These are phyloP conservation scores for Cyrtorhinus lividipennis DNA, from an alignment of 1,140 invertebrate species.

Conservation along the genomic window DNA sequence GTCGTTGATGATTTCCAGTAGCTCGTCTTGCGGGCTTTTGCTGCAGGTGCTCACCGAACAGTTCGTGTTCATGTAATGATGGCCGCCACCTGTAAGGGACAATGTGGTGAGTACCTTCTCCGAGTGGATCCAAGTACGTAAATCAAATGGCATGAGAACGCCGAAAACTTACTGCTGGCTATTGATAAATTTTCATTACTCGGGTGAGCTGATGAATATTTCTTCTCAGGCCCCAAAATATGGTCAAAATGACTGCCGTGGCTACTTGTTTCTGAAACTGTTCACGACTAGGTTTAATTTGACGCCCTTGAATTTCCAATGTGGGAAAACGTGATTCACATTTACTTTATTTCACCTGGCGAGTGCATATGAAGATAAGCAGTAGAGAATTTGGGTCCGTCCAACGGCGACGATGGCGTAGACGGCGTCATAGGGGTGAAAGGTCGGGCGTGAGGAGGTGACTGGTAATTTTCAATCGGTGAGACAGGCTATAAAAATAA, in stretches of 20 bases:
- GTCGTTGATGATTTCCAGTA: slow-evolving; percentile 74
- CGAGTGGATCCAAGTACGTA: background rate
- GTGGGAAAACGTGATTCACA: too few species aligned
- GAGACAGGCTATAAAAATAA: slow-evolving; percentile 14
- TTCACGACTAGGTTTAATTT: too few species aligned
- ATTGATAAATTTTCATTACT: slow-evolving; percentile 15
- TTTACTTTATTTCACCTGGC: too few species aligned
- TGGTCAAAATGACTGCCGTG: slow-evolving; percentile 8
- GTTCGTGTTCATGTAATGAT: slow-evolving; percentile 20
- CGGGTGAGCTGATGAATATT: slow-evolving; percentile 14
- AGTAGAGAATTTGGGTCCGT: slow-evolving; percentile 28
- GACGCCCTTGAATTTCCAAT: too few species aligned
- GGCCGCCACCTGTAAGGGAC: slow-evolving; percentile 16
- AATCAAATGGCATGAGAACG: background rate
- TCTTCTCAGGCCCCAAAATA: slow-evolving; percentile 16
- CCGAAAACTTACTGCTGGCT: slow-evolving; percentile 13
- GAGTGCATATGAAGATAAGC: slow-evolving; percentile 40
- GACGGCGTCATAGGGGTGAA: slow-evolving; percentile 24
- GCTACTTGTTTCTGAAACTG: slow-evolving; percentile 10
- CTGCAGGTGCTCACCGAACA: slow-evolving; percentile 19
- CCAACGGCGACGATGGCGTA: slow-evolving; percentile 23
- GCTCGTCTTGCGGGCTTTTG: slow-evolving; percentile 47
- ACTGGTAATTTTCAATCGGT: slow-evolving; percentile 33
- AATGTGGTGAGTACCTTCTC: background rate
- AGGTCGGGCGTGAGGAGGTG: slow-evolving; percentile 26